phyloP scores from a whole-genome alignment of 53 echinoderm and acorn worm genomes.

The Luidia sarsii region DNA sequence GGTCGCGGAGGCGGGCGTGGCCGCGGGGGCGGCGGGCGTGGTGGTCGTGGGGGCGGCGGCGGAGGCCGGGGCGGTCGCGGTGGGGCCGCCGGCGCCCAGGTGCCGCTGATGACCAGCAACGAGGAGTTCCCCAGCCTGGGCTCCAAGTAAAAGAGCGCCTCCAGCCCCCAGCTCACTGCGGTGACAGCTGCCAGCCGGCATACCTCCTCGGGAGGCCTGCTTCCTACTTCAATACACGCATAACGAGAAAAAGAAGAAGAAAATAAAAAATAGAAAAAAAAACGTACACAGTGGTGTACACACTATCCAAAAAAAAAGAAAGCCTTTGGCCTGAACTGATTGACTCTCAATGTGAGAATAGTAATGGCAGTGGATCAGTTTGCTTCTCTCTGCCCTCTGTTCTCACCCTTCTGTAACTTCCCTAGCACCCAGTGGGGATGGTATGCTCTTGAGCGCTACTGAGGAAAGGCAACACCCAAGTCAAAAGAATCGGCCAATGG shows the following conservation, averaged over 20 bases:
- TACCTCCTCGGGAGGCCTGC: neutral
- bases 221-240: no score
- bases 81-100: constrained; percentile 35
- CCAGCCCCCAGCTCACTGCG: neutral
- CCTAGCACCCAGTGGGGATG: constrained; percentile 45
- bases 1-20: constrained; percentile 25
- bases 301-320: neutral
- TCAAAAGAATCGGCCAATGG: no score
- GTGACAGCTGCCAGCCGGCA: constrained; percentile 2
- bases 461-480: no score
- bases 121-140: constrained; percentile 86
- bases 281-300: constrained; percentile 18
- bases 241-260: no score
- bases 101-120: constrained; percentile 75
- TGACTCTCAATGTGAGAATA: constrained; percentile 8
- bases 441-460: no score
- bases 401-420: neutral
- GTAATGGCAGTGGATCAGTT: neutral
- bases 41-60: constrained; percentile 7
- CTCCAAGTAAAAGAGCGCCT: constrained; percentile 50
- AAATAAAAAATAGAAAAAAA: no score
- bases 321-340: constrained; percentile 26
- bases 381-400: neutral
- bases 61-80: constrained; percentile 43
- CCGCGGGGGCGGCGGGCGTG: constrained; percentile 26